phyloP scores from a whole-genome alignment of 1,140 invertebrate genomes.

The Geopemphigus sp. region DNA sequence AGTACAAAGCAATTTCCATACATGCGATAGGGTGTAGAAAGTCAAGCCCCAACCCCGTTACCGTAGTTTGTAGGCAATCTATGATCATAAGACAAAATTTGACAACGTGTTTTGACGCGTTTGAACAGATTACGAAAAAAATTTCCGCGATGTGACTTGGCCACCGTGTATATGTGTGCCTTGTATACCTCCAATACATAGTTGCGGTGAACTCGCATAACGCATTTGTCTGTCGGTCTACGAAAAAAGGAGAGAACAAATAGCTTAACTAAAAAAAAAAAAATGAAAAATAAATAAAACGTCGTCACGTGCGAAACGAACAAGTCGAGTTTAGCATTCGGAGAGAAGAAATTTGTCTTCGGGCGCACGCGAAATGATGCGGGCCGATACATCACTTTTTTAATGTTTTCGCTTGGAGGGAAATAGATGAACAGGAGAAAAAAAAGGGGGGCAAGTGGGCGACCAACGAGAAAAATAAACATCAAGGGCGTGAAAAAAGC shows the following conservation, averaged over 20 bases:
- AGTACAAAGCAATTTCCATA: too few species aligned
- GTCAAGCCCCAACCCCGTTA: too few species aligned
- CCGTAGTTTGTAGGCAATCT: too few species aligned
- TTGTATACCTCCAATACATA: slow-evolving; percentile 3
- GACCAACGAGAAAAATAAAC: slow-evolving; percentile 33
- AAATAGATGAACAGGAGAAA: too few species aligned
- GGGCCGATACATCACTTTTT: slow-evolving; percentile 47
- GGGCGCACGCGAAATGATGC: slow-evolving; percentile 27
- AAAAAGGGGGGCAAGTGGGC: neutral
- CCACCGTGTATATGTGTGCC: neutral
- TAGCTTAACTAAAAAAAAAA: neutral
- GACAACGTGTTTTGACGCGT: neutral
- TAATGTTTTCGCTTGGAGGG: slow-evolving; percentile 32
- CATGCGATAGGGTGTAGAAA: too few species aligned
- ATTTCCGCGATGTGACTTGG: neutral
- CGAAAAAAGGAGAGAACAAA: neutral
- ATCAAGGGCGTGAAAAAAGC: slow-evolving; percentile 17
- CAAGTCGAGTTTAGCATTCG: slow-evolving; percentile 36
- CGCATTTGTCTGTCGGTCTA: neutral
- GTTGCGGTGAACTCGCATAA: neutral
- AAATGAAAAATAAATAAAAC: too few species aligned
- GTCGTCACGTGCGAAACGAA: slow-evolving; percentile 38
- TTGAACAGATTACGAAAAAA: slow-evolving; percentile 24
- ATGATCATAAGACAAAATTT: too few species aligned
- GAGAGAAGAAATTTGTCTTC: slow-evolving; percentile 33